A percentile compares a stretch with the other conserved stretches of the same genome.
phyloP scores from a whole-genome alignment of 2,888 invertebrate genomes.

The Pinctada fucata region DNA sequence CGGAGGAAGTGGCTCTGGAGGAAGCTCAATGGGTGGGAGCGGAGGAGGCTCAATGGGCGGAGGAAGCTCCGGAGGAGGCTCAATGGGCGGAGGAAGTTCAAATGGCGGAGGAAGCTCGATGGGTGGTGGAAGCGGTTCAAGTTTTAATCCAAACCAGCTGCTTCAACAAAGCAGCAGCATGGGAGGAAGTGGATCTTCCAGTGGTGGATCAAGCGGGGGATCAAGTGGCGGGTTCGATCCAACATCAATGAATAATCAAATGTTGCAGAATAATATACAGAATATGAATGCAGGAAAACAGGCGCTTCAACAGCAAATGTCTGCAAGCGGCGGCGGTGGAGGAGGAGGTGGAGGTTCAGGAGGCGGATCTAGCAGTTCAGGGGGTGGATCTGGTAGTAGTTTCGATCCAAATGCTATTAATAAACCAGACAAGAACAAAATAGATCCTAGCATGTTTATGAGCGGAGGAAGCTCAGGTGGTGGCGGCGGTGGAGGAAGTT shows the following conservation, averaged over 20 bases:
- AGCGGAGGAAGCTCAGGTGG: conserved; percentile 33
- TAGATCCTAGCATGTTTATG: conserved; percentile 47
- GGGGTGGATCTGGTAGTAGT: conserved; percentile 29
- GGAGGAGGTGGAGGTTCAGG: conserved; percentile 30
- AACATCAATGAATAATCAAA: conserved; percentile 34
- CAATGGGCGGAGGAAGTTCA: conserved; percentile 11
- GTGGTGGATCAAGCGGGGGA: neutral
- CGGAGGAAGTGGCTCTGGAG: conserved; percentile 11
- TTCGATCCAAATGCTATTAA: conserved; percentile 48
- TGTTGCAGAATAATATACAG: conserved; percentile 36
- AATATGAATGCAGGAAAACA: conserved; percentile 22
- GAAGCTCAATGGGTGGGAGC: conserved; percentile 1
- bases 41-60: neutral
- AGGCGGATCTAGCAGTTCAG: conserved; percentile 21
- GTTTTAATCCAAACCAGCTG: conserved; percentile 1
- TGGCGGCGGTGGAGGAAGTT: conserved; percentile 29
- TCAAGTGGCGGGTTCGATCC: conserved; percentile 33
- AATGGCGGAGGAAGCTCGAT: neutral
- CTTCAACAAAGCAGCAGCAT: neutral
- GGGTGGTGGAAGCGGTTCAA: neutral
- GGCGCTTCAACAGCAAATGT: neutral
- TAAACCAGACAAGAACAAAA: conserved; percentile 49
- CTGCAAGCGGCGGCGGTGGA: conserved; percentile 12
- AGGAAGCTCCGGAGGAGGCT: neutral
- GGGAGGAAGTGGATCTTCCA: neutral